A percentile compares a stretch with the other conserved stretches of the same genome.
Conservation (phyloP, 2,888 invertebrate species). For the Trissolcus japonicus region DNA sequence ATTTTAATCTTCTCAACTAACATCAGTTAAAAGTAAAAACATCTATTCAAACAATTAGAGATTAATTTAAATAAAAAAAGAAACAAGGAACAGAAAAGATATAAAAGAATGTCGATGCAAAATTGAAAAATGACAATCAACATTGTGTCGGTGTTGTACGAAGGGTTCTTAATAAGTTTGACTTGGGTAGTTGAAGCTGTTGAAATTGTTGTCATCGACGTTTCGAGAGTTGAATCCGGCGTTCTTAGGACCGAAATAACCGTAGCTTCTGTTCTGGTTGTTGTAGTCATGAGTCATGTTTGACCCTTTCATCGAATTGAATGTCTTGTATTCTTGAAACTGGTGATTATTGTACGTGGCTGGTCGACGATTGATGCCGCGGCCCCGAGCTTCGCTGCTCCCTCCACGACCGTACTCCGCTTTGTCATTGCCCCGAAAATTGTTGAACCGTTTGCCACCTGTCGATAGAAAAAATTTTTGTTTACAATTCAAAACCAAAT, state of each 20-base stretch:
- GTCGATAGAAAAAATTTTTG: no score
- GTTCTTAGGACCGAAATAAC: slow-evolving; percentile 19
- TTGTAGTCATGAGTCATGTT: slow-evolving; percentile 4
- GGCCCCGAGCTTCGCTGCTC: slow-evolving; percentile 46
- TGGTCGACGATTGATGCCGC: slow-evolving; percentile 51
- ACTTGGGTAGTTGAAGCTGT: slow-evolving; percentile 24
- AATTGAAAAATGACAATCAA: no score
- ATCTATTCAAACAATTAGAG: no score
- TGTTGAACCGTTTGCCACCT: slow-evolving; percentile 55
- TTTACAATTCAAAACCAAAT: no score
- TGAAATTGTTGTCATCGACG: slow-evolving; percentile 21
- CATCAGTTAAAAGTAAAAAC: no score
- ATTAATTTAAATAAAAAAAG: no score
- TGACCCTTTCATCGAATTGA: slow-evolving; percentile 29
- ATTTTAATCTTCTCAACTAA: no score
- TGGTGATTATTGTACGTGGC: slow-evolving; percentile 42
- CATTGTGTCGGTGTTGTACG: background rate
- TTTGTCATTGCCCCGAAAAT: slow-evolving; percentile 28
- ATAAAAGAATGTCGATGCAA: no score
- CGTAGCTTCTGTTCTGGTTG: slow-evolving; percentile 41
- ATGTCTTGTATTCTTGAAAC: slow-evolving; percentile 50
- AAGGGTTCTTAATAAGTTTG: slow-evolving; percentile 30
- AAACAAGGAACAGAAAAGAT: no score
- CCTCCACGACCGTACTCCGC: slow-evolving; percentile 28
- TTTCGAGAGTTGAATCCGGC: slow-evolving; percentile 10